These are phyloP conservation scores for Gambusia yucatana DNA, from an alignment of 2,797 vertebrate species.

Conservation along the genomic window DNA sequence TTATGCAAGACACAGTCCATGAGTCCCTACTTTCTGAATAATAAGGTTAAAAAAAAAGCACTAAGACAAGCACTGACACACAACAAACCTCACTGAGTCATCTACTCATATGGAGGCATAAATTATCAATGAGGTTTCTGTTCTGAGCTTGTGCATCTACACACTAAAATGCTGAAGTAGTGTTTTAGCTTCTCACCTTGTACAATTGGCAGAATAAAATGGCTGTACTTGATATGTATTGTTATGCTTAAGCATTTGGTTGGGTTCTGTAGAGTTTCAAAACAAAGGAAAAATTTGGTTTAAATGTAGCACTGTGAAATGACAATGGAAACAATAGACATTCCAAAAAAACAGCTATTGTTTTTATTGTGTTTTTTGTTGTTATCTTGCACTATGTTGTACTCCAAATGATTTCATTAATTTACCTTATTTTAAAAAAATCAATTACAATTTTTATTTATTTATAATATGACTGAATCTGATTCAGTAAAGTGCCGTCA, in stretches of 20 bases:
- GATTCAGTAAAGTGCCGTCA: not conserved
- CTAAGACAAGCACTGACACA: constrained; percentile 43
- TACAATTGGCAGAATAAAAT: constrained; percentile 34
- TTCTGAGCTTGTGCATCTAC: constrained; percentile 48
- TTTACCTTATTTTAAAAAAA: not conserved
- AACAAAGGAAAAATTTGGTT: constrained; percentile 8
- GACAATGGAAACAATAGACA: not conserved
- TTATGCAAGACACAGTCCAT: not conserved
- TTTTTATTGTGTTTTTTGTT: not conserved
- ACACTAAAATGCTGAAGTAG: constrained; percentile 60
- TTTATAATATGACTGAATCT: not conserved
- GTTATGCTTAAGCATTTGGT: constrained; percentile 32
- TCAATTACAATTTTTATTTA: not conserved
- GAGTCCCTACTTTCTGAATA: not conserved
- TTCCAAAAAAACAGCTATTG: not conserved
- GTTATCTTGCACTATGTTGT: too few species aligned
- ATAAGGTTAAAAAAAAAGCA: not conserved
- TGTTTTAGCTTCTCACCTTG: constrained; percentile 41
- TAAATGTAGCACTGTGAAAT: not conserved
- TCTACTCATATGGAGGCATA: constrained; percentile 64
- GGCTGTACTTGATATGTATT: constrained; percentile 20
- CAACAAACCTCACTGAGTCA: constrained; percentile 46
- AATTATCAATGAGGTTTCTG: constrained; percentile 74
- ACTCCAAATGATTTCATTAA: not conserved
- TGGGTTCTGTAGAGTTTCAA: constrained; percentile 9